Conservation (phyloP, 1,140 invertebrate species). For the Sitodiplosis mosellana region DNA sequence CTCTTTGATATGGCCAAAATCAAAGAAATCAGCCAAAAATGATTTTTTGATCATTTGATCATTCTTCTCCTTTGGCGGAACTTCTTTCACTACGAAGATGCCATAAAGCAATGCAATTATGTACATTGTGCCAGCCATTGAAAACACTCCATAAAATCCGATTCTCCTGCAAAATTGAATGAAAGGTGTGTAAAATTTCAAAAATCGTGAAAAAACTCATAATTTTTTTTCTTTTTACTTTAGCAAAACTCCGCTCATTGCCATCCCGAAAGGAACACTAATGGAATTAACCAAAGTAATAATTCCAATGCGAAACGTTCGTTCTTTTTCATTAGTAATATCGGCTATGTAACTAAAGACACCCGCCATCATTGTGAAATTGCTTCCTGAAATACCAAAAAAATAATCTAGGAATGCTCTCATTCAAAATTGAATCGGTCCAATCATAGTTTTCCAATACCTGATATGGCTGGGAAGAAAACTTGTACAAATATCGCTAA, state of each 20-base stretch:
- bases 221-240: too few relatives aligned
- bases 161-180: conserved; percentile 41
- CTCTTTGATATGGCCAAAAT: conserved; percentile 48
- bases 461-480: conserved; percentile 53
- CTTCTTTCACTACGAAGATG: conserved; percentile 15
- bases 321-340: conserved; percentile 57
- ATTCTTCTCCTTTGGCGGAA: conserved; percentile 13
- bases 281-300: conserved; percentile 65
- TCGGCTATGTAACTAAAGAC: conserved; percentile 79
- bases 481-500: conserved; percentile 53
- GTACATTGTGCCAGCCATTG: conserved; percentile 50
- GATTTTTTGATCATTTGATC: conserved; percentile 13
- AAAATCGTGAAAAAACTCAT: neutral
- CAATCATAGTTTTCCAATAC: too few relatives aligned
- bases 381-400: conserved; percentile 41
- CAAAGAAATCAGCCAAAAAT: conserved; percentile 44
- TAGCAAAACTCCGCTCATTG: conserved; percentile 49
- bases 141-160: conserved; percentile 62
- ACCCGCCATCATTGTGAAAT: conserved; percentile 77
- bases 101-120: conserved; percentile 56
- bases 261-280: conserved; percentile 59
- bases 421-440: too few relatives aligned
- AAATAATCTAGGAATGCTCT: neutral
- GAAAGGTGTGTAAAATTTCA: too few relatives aligned
- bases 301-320: conserved; percentile 66